Evolutionary conservation across 2,888 invertebrate genomes (phyloP), one percentile per base, ranked within the genome.

Genomic region (Chironomus riparius): DNA sequence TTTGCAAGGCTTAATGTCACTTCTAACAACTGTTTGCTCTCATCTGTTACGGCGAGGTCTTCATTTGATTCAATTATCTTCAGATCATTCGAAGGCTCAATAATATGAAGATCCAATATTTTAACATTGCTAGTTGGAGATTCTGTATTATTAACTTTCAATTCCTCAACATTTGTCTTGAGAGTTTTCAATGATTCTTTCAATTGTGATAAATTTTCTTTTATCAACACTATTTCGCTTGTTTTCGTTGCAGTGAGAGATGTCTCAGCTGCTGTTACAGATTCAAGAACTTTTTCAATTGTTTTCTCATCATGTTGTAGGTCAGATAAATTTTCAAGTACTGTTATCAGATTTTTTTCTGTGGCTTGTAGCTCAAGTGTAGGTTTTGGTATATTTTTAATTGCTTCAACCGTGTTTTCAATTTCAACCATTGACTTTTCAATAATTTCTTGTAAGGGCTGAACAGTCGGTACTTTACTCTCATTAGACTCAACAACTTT

Each of bases 131-230:
- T 77, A 77, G 79, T 78, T 47, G 70, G 76, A 77, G 77, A 76
- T 76, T 79, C 78, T 78, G 77, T 78, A 38, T 2, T 10, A 38
- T 38, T 38, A 24, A 77, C 77, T 78, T 77, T 78, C 77, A 76
- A 76, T 70, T 77, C 77, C 13, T 80, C 77, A 3, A 65, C 10
- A 21, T 18, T 71, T 77, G 78, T 56, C 50, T 77, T 69, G 22
- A 76, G 61, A 21, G 76, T 62, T 47, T 76, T 65, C 70, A 77
- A 76, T 47, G 74, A 62, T 28, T 77, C 73, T 70, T 70, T 50
- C 13, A 70, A 12, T 50, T 21, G 7, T 47, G 28, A 13, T 7
- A 68, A 18, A 68, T 47, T 68, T 38, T 68, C 38, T 38, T 38
- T 38, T 18, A 68, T 38, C 13, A 68, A 5, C 4, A 15, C 68